These are phyloP conservation scores for Aphrophora alni DNA, from an alignment of 2,888 invertebrate genomes.

Conservation along the genomic window DNA sequence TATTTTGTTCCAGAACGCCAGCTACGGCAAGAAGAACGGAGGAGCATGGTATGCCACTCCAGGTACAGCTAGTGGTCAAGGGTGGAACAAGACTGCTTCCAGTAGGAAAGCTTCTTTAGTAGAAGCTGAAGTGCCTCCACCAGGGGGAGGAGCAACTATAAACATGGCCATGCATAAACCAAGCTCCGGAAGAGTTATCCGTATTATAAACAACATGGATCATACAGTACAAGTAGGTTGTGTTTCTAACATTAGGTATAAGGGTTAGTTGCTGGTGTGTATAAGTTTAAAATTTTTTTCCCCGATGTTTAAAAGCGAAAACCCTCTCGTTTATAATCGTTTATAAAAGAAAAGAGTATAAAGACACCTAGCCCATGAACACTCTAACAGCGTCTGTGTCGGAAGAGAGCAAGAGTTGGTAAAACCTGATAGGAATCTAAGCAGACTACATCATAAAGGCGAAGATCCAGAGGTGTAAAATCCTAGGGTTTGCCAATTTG, in stretches of 20 bases:
- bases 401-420: too few species aligned
- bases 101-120: slow-evolving; percentile 84
- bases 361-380: too few species aligned
- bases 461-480: too few species aligned
- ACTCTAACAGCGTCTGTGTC: too few species aligned
- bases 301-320: too few species aligned
- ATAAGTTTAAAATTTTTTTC: too few species aligned
- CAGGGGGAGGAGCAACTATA: slow-evolving; percentile 66
- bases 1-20: slow-evolving; percentile 71
- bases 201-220: slow-evolving; percentile 93
- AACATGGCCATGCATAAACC: slow-evolving; percentile 66
- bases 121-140: slow-evolving; percentile 79
- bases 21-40: slow-evolving; percentile 90
- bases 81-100: slow-evolving; percentile 68
- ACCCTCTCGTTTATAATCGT: too few species aligned
- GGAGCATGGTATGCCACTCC: slow-evolving; percentile 70
- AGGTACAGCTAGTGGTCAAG: slow-evolving; percentile 54
- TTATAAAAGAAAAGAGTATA: too few species aligned
- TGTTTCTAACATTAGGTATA: not conserved
- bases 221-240: slow-evolving; percentile 81
- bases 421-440: too few species aligned
- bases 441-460: too few species aligned
- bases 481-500: too few species aligned
- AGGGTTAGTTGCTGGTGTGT: too few species aligned
- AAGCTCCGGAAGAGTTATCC: slow-evolving; percentile 83